Conservation (phyloP, 2,888 invertebrate genomes). For the Eurytoma californica region DNA sequence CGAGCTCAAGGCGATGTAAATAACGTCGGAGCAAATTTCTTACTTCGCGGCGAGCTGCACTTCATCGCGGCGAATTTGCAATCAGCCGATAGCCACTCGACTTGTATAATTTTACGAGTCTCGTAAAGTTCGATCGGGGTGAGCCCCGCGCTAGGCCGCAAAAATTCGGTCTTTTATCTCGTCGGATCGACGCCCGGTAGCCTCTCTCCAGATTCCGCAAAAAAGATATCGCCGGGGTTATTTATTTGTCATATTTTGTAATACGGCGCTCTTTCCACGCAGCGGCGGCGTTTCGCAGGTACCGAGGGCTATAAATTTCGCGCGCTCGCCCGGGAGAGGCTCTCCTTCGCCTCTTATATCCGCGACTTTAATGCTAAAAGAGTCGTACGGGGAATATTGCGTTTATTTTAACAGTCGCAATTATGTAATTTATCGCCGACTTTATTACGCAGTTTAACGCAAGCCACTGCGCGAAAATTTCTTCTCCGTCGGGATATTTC, state of each 20-base stretch:
- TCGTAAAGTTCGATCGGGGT: constrained; percentile 30
- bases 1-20: constrained; percentile 4
- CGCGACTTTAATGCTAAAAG: constrained; percentile 55
- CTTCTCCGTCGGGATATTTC: constrained; percentile 34
- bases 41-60: neutral
- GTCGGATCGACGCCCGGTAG: neutral
- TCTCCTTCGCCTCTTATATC: constrained; percentile 31
- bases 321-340: constrained; percentile 18
- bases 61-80: constrained; percentile 41
- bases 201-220: constrained; percentile 48
- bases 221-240: constrained; percentile 50
- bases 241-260: constrained; percentile 57
- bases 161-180: constrained; percentile 15
- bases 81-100: constrained; percentile 37
- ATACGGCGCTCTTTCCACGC: constrained; percentile 35
- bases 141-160: neutral
- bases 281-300: neutral
- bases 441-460: constrained; percentile 54
- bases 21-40: neutral
- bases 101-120: constrained; percentile 37
- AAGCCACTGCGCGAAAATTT: constrained; percentile 37
- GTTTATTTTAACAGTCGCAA: constrained; percentile 56
- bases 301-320: constrained; percentile 47
- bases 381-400: constrained; percentile 54
- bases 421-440: constrained; percentile 56